Percentiles rank a stretch among this genome's conserved stretches.
phyloP scores from a whole-genome alignment of 2,888 invertebrate species.

The Volucella inanis region DNA sequence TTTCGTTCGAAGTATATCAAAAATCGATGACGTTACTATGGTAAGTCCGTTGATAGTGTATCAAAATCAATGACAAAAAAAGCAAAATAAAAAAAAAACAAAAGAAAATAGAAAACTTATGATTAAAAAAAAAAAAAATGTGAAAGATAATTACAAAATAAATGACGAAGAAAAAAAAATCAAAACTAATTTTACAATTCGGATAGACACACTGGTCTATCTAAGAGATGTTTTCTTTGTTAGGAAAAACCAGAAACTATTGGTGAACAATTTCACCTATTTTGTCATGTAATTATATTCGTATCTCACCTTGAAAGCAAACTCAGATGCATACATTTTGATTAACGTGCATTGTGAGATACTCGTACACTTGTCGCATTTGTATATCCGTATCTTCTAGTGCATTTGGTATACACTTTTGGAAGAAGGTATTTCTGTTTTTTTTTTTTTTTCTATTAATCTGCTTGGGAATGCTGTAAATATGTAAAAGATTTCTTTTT shows the following conservation, averaged over 20 bases:
- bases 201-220: conserved; percentile 4
- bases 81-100: conserved; percentile 38
- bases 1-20: conserved; percentile 99
- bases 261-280: too few species aligned
- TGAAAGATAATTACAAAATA: conserved; percentile 37
- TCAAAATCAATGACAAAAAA: conserved; percentile 70
- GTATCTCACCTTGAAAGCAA: conserved; percentile 77
- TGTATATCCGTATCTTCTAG: conserved; percentile 27
- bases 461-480: conserved; percentile 72
- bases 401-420: conserved; percentile 37
- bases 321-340: conserved; percentile 52
- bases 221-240: too few species aligned
- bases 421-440: conserved; percentile 50
- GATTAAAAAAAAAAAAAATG: conserved; percentile 54
- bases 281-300: too few species aligned
- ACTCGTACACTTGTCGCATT: conserved; percentile 30
- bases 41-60: conserved; percentile 88
- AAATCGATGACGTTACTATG: conserved; percentile 99
- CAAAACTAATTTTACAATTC: conserved; percentile 16
- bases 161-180: conserved; percentile 17
- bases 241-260: too few species aligned
- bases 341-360: conserved; percentile 37
- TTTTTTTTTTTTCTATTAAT: conserved; percentile 34
- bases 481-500: conserved; percentile 35
- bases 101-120: conserved; percentile 52